These are phyloP conservation scores for Pseudomyrmex flavicornis DNA, from an alignment of 1,140 invertebrate genomes.

Conservation along the genomic window DNA sequence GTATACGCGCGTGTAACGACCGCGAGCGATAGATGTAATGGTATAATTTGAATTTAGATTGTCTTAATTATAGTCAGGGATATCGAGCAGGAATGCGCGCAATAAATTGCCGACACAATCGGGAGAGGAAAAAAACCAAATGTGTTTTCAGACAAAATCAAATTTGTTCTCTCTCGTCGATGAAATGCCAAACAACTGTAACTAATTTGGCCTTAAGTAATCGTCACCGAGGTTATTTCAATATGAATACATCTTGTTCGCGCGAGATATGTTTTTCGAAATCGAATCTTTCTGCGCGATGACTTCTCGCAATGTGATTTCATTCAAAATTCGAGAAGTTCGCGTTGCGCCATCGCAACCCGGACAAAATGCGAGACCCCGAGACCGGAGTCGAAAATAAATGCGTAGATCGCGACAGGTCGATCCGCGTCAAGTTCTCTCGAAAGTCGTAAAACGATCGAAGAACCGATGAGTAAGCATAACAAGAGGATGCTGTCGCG, in stretches of 20 bases:
- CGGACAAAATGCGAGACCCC: neutral
- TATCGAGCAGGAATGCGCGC: neutral
- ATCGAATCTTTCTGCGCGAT: constrained; percentile 13
- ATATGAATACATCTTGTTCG: constrained; percentile 39
- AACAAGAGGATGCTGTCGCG: constrained; percentile 13
- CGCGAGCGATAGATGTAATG: neutral
- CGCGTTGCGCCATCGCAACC: constrained; percentile 28
- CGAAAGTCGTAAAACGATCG: constrained; percentile 28
- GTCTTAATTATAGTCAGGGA: neutral
- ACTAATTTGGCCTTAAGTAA: constrained; percentile 14
- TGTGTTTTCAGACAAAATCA: too few species aligned
- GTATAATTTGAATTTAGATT: neutral
- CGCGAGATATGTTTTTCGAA: neutral
- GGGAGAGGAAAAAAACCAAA: neutral
- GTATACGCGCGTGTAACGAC: neutral
- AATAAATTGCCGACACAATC: neutral
- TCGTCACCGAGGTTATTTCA: neutral
- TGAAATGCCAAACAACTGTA: constrained; percentile 21
- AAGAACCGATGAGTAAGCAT: neutral
- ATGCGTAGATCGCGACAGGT: constrained; percentile 31
- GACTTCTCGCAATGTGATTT: constrained; percentile 3
- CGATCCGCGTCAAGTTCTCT: neutral
- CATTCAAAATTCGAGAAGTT: neutral
- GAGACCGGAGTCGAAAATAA: neutral
- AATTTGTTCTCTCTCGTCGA: neutral